phyloP scores from a whole-genome alignment of 2,888 invertebrate genomes.

The Tinea pellionella region DNA sequence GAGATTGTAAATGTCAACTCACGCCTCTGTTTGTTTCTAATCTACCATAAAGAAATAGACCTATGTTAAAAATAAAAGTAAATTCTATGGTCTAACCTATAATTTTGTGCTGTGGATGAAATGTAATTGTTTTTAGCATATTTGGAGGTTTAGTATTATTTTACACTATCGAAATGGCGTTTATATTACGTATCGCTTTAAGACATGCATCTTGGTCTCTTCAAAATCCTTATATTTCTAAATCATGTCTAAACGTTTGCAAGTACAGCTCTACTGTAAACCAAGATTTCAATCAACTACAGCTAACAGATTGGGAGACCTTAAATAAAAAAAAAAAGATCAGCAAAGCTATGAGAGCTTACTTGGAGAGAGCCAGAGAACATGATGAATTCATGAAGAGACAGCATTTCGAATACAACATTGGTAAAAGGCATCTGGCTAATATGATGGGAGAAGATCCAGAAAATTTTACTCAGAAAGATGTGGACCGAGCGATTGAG shows the following conservation, averaged over 20 bases:
- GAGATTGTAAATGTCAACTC: no score
- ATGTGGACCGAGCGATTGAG: conserved; percentile 87
- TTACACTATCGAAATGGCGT: not conserved
- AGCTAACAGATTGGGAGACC: conserved; percentile 48
- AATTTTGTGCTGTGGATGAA: not conserved
- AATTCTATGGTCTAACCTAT: no score
- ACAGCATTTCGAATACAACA: conserved; percentile 83
- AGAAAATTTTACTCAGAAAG: conserved; percentile 86
- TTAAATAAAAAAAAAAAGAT: conserved; percentile 70
- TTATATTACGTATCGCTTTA: not conserved
- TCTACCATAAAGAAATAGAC: no score
- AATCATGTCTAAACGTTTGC: not conserved
- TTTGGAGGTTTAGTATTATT: not conserved
- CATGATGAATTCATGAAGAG: conserved; percentile 87
- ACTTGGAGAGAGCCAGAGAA: conserved; percentile 83
- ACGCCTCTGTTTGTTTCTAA: no score
- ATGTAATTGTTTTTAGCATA: not conserved
- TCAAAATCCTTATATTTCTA: not conserved
- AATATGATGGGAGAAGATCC: conserved; percentile 99
- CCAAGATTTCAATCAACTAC: not conserved
- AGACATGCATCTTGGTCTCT: not conserved
- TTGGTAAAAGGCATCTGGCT: conserved; percentile 95
- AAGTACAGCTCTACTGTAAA: not conserved
- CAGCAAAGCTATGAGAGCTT: conserved; percentile 91
- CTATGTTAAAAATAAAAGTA: no score